Percentiles rank a stretch among this genome's conserved stretches.
These are phyloP conservation scores for Setipinna tenuifilis DNA, from an alignment of 2,797 vertebrate species.

Conservation along the genomic window DNA sequence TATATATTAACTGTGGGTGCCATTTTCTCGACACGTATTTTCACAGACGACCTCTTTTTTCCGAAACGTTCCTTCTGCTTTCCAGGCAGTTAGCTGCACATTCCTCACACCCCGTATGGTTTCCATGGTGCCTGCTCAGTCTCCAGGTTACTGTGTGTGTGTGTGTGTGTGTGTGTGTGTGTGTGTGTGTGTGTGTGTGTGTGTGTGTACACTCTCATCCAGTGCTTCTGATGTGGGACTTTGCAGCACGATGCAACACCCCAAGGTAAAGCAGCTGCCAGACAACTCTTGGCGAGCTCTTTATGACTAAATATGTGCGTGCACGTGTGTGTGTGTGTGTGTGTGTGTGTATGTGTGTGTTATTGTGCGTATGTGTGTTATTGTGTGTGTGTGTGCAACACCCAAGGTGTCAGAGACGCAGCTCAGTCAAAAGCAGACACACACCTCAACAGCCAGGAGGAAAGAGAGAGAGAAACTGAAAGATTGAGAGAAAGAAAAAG, in stretches of 20 bases:
- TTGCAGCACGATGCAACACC: too few species aligned
- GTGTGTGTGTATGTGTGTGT: too few species aligned
- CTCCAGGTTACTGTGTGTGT: constrained; percentile 45
- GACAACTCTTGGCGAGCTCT: too few species aligned
- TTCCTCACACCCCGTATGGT: constrained; percentile 33
- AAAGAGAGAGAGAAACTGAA: neutral
- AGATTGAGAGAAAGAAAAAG: neutral
- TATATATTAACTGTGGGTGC: constrained; percentile 31
- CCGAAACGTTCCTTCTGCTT: neutral
- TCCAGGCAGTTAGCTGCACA: neutral
- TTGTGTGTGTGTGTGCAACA: neutral
- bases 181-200: neutral
- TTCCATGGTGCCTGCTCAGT: constrained; percentile 54
- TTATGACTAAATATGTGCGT: too few species aligned
- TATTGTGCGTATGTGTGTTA: too few species aligned
- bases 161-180: neutral
- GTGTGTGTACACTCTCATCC: neutral
- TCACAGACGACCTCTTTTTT: neutral
- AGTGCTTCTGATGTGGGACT: neutral
- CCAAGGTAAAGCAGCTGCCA: too few species aligned
- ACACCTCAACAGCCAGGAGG: neutral
- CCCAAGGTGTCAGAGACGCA: neutral
- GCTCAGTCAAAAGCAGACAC: neutral
- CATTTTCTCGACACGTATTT: constrained; percentile 32
- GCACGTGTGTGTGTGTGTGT: too few species aligned